A percentile compares a stretch with the other conserved stretches of the same genome.
phyloP scores from a whole-genome alignment of 2,113 vertebrate species.

The Eonycteris spelaea region DNA sequence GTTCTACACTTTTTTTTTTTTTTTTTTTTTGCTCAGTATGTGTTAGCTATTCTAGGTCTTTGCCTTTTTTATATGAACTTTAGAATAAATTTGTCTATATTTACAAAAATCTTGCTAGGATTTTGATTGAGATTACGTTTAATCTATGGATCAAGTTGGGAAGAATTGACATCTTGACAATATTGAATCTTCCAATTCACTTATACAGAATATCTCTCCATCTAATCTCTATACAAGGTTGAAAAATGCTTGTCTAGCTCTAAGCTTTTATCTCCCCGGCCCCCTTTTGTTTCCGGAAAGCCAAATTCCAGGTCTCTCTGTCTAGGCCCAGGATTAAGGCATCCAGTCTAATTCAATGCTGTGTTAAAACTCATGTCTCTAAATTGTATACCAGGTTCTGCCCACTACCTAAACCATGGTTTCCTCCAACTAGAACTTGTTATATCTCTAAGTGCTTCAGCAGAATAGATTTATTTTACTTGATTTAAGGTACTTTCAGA shows the following conservation, averaged over 20 bases:
- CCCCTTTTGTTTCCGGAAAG: neutral
- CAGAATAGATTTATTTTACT: neutral
- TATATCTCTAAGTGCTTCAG: neutral
- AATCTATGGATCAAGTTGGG: neutral
- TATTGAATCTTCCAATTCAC: neutral
- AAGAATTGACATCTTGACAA: neutral
- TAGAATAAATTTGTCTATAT: neutral
- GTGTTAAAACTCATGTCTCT: neutral
- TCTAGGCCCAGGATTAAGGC: neutral
- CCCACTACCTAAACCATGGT: neutral
- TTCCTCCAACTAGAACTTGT: neutral
- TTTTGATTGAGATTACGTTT: neutral
- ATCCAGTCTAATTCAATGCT: neutral
- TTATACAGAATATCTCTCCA: neutral
- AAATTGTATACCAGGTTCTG: neutral
- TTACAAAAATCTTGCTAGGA: neutral
- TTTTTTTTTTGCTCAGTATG: neutral
- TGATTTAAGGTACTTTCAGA: neutral
- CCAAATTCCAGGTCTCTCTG: neutral
- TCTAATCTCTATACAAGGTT: neutral
- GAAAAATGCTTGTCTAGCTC: neutral
- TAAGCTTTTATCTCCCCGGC: neutral
- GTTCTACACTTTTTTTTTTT: neutral
- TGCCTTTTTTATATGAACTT: neutral
- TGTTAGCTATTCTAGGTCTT: neutral